Evolutionary conservation across 1,140 invertebrate genomes (phyloP).

Genomic region (Drosophila neocordata): DNA sequence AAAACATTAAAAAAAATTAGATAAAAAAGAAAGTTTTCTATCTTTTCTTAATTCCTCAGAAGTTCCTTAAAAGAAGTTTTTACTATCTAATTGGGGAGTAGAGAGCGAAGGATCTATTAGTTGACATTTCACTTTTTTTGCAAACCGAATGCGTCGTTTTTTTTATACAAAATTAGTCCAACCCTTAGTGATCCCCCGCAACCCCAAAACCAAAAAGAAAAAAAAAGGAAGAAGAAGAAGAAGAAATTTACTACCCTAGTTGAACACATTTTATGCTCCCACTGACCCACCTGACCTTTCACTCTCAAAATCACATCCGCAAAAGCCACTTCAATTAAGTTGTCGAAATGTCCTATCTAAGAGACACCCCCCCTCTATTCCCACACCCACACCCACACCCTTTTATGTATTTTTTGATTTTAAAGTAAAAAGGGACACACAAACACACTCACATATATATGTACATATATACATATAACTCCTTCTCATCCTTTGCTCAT

Average conservation of each 20-base stretch:
- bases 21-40: too few species aligned
- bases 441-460: background rate
- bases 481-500: slow-evolving; percentile 28
- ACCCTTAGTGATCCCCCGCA: background rate
- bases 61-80: too few species aligned
- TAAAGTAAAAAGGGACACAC: background rate
- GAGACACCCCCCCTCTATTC: background rate
- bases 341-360: slow-evolving; percentile 18
- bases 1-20: too few species aligned
- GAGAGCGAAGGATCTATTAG: too few species aligned
- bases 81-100: background rate
- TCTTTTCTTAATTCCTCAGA: too few species aligned
- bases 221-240: too few species aligned
- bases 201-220: too few species aligned
- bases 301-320: slow-evolving; percentile 39
- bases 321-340: slow-evolving; percentile 32
- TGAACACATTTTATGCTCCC: slow-evolving; percentile 3
- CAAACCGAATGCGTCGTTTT: too few species aligned
- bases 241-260: background rate
- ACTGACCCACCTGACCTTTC: slow-evolving; percentile 44
- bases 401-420: slow-evolving; percentile 21
- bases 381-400: too few species aligned
- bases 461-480: background rate
- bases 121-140: too few species aligned
- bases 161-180: background rate